Percentiles rank a stretch among this genome's conserved stretches.
Conservation (phyloP, 2,888 invertebrate genomes). For the Ennomos erosarius region DNA sequence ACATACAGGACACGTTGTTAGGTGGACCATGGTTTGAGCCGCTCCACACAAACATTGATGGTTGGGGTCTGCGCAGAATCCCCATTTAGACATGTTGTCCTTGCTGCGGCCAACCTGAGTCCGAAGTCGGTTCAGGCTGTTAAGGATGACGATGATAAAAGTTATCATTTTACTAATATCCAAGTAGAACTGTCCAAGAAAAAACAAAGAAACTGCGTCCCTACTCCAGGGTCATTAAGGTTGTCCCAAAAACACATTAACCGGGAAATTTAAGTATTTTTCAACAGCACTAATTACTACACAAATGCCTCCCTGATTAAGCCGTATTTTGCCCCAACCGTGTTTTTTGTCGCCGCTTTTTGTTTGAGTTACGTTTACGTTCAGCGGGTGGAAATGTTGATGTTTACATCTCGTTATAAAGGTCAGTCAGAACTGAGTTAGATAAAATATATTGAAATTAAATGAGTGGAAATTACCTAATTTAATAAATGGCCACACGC, state of each 20-base stretch:
- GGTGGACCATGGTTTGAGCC: too few species aligned
- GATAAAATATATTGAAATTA: too few species aligned
- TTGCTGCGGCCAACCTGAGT: too few species aligned
- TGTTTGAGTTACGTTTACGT: constrained; percentile 26
- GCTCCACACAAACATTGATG: too few species aligned
- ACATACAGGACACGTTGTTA: too few species aligned
- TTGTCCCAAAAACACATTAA: constrained; percentile 67
- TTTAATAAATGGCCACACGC: too few species aligned
- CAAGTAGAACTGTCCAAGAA: background rate
- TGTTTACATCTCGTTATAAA: constrained; percentile 20
- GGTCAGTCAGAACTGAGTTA: background rate
- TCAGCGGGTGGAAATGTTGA: constrained; percentile 15
- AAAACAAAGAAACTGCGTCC: constrained; percentile 33
- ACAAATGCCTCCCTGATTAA: constrained; percentile 60
- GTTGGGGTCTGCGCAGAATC: too few species aligned
- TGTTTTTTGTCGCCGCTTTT: constrained; percentile 38
- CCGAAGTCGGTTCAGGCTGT: too few species aligned
- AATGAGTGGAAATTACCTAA: too few species aligned
- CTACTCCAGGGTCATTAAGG: constrained; percentile 55
- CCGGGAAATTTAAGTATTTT: constrained; percentile 69
- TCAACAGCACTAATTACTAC: constrained; percentile 69
- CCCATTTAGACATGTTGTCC: too few species aligned
- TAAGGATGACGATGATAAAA: too few species aligned
- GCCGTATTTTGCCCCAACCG: constrained; percentile 42
- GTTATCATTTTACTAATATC: background rate